Base-by-base conservation (phyloP, 2,113 vertebrate species). In the Alethe castanea region DNA sequence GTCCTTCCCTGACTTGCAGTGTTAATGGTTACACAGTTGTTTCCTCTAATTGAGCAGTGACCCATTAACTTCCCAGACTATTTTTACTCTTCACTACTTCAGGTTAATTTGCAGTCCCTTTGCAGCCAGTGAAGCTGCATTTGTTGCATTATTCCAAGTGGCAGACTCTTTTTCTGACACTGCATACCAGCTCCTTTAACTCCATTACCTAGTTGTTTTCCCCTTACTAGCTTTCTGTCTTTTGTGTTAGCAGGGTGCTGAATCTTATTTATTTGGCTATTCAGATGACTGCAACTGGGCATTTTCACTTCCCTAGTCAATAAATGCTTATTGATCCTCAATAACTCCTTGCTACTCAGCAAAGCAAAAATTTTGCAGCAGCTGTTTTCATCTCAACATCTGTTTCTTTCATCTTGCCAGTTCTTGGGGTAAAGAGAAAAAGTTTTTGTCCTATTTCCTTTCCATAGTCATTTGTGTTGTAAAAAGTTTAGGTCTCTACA, bases 21-120 rank as follows among this genome's bases (percentile, higher is more conserved):
- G 69, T 88, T 73, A 88, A 91, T 14, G 22, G 66, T 36, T 70
- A 69, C 16, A 1, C 25, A 38, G 61, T 78, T 52, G 53, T 87
- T 70, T 45, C 59, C 70, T 90, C 67, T 85, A 93, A 94, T 53
- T 81, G 50, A 92, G 23, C 42, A 40, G 15, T 54, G 61, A 87
- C 59, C 60, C 29, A 16, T 62, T 81, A 45, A 76, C 79, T 93
- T 92, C 57, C 54, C 28, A 76, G 72, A 28, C 42, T 79, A 77
- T 77, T 92, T 95, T 81, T 87, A 85, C 70, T 90, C 84, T 61
- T 81, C 40, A 6, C 65, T 72, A 33, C 33, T 35, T 45, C 18
- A 31, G 61, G 73, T 81, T 90, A 69, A 79, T 88, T 80, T 77
- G n/a, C 72, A 79, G 60, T 45, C 35, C 64, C 54, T 79, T 44